A percentile compares a stretch with the other conserved stretches of the same genome.
These are phyloP conservation scores for Tetanocera ferruginea DNA, from an alignment of 2,888 invertebrate species.

Conservation along the genomic window DNA sequence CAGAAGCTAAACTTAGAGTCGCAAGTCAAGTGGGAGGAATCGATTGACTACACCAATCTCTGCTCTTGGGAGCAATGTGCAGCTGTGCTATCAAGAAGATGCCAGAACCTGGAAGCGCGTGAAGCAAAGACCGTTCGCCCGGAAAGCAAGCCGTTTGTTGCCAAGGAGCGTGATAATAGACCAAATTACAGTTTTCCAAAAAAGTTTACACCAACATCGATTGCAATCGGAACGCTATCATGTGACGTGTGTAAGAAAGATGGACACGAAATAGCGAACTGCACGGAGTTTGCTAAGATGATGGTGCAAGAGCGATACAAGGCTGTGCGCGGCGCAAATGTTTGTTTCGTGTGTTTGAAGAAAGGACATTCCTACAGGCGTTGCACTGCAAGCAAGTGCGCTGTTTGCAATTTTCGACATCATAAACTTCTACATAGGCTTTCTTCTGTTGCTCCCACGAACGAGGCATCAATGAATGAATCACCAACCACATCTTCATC, in stretches of 20 bases:
- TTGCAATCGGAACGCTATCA: background rate
- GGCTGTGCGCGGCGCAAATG: background rate
- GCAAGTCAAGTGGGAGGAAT: too few relatives aligned
- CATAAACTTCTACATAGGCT: too few relatives aligned
- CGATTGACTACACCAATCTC: too few relatives aligned
- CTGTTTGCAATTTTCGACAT: too few relatives aligned
- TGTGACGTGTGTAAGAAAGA: background rate
- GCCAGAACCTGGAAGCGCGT: constrained; percentile 4
- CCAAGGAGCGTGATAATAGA: background rate
- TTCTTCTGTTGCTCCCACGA: too few relatives aligned
- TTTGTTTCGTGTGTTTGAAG: too few relatives aligned
- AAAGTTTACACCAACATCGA: background rate
- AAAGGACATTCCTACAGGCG: too few relatives aligned
- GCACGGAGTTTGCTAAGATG: background rate
- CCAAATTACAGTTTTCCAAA: background rate
- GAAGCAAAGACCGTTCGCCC: constrained; percentile 17
- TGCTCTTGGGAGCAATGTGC: constrained; percentile 41
- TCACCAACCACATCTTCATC: too few relatives aligned
- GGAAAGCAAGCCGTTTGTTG: background rate
- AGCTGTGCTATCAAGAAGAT: constrained; percentile 10
- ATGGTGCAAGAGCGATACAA: background rate
- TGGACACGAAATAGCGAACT: background rate
- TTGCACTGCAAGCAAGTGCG: too few relatives aligned
- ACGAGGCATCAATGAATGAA: too few relatives aligned
- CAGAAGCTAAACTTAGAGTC: too few relatives aligned